Conservation (phyloP, 2,797 vertebrate species). For the Pangasius larnaudii region DNA sequence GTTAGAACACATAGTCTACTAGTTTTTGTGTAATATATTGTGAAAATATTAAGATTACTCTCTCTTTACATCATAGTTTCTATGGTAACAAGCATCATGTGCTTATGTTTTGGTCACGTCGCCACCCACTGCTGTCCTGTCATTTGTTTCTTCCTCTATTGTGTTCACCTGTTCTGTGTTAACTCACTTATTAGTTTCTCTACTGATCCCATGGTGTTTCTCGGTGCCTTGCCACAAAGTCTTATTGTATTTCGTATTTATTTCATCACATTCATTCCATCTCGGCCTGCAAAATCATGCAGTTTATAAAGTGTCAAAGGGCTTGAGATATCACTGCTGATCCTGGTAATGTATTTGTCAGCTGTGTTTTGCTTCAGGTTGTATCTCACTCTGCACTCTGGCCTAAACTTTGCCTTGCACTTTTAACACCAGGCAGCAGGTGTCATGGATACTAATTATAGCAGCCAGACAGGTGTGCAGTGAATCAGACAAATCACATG, state of each 20-base stretch:
- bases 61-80: not conserved
- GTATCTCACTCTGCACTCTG: conserved; percentile 35
- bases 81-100: not conserved
- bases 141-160: not conserved
- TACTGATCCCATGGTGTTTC: not conserved
- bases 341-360: conserved; percentile 31
- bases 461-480: conserved; percentile 73
- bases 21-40: not conserved
- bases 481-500: conserved; percentile 76
- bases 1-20: not conserved
- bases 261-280: not conserved
- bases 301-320: not conserved
- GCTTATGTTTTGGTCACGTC: not conserved
- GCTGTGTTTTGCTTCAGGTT: conserved; percentile 41
- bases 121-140: not conserved
- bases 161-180: not conserved
- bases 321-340: conserved; percentile 29
- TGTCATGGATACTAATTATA: conserved; percentile 76
- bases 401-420: conserved; percentile 69
- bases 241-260: not conserved
- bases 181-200: not conserved
- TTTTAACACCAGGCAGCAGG: conserved; percentile 60
- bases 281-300: not conserved
- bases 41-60: not conserved
- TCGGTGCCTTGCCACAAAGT: not conserved